A percentile compares a stretch with the other conserved stretches of the same genome.
These are phyloP conservation scores for Pollenia griseotomentosa DNA, from an alignment of 2,888 invertebrate genomes.

Conservation along the genomic window DNA sequence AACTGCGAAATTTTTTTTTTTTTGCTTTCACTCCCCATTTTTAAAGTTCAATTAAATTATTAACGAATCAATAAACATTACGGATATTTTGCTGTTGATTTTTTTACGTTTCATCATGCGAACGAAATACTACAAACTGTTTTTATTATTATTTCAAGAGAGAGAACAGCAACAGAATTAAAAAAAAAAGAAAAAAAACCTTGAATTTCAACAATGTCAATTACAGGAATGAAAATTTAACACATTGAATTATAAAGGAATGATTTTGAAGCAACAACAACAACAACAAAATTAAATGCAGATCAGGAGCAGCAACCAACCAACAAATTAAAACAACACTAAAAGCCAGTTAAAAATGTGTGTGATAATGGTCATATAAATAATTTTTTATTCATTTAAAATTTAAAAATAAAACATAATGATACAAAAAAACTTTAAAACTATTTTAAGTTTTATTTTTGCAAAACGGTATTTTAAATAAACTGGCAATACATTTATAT, in stretches of 20 bases:
- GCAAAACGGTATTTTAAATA: background rate
- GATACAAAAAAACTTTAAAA: conserved; percentile 1
- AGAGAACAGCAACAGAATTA: conserved; percentile 15
- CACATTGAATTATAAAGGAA: conserved; percentile 66
- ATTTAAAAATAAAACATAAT: conserved; percentile 37
- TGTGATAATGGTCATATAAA: conserved; percentile 64
- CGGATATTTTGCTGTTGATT: conserved; percentile 14
- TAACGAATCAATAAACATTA: conserved; percentile 72
- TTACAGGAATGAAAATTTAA: conserved; percentile 73
- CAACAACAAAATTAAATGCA: conserved; percentile 3
- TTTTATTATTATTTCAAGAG: conserved; percentile 9
- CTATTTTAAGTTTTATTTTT: no score
- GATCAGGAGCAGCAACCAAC: background rate
- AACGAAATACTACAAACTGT: conserved; percentile 22
- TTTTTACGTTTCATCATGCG: conserved; percentile 38
- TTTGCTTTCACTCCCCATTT: conserved; percentile 51
- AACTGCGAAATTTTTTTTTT: conserved; percentile 6
- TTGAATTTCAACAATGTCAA: conserved; percentile 71
- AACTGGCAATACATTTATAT: background rate
- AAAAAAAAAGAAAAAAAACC: conserved; percentile 28
- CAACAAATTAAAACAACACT: conserved; percentile 63
- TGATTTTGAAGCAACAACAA: conserved; percentile 33
- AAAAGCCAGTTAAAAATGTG: conserved; percentile 68
- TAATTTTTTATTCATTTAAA: conserved; percentile 53
- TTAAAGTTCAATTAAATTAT: conserved; percentile 73